Evolutionary conservation across 1,140 invertebrate species (phyloP).

Genomic region (Metopolophium dirhodum): DNA sequence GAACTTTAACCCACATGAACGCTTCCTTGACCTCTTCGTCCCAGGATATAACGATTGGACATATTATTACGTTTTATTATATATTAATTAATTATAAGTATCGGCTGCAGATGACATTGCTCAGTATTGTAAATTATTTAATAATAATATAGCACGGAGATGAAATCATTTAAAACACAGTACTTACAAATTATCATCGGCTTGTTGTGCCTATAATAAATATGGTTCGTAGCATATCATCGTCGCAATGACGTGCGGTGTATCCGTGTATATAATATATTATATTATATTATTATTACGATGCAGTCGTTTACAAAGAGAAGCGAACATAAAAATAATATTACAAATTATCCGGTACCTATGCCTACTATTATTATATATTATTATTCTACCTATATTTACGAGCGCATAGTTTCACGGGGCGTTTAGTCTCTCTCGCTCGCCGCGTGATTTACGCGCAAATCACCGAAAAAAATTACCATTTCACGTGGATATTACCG

Average conservation of each 20-base stretch:
- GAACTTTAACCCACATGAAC: background rate
- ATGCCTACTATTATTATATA: background rate
- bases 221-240: background rate
- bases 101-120: background rate
- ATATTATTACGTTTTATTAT: background rate
- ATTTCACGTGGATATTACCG: background rate
- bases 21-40: background rate
- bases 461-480: background rate
- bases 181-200: background rate
- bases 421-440: background rate
- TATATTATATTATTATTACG: background rate
- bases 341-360: background rate
- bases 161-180: background rate
- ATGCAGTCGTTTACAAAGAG: background rate
- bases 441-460: background rate
- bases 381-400: background rate
- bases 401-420: background rate
- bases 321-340: background rate
- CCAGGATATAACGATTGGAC: background rate
- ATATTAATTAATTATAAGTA: background rate
- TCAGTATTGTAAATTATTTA: background rate
- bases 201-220: background rate
- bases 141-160: background rate
- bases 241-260: background rate
- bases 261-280: background rate